Conservation (phyloP, 2,113 vertebrate species). For the Strigops habroptila region DNA sequence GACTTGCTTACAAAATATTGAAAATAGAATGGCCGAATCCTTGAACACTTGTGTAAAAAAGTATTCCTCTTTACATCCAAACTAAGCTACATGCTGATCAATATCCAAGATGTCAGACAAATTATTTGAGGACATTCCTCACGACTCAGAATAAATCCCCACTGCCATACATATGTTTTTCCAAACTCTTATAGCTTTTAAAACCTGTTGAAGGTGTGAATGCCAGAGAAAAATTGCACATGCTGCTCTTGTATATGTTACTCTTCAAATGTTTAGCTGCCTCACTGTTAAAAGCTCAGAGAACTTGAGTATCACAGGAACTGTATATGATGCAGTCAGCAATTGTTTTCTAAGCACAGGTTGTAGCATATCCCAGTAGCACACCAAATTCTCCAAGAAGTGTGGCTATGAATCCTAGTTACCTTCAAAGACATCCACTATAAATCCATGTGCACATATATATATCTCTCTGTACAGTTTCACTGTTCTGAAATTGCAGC, state of each 20-base stretch:
- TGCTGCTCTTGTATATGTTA: neutral
- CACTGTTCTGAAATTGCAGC: neutral
- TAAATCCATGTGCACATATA: neutral
- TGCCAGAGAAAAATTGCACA: neutral
- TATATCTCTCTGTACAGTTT: neutral
- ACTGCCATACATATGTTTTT: neutral
- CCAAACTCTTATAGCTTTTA: neutral
- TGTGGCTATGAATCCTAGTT: neutral
- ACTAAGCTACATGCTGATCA: neutral
- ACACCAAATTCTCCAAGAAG: neutral
- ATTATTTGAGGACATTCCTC: neutral
- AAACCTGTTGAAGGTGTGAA: neutral
- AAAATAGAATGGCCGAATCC: neutral
- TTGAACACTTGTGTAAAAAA: neutral
- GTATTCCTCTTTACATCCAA: neutral
- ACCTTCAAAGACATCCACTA: neutral
- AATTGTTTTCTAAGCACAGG: neutral
- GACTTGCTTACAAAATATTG: neutral
- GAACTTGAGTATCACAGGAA: neutral
- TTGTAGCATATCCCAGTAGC: neutral
- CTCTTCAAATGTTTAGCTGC: neutral
- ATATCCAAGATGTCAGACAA: neutral
- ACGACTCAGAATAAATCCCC: neutral
- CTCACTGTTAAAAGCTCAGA: conserved; percentile 2
- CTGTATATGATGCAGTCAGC: neutral